Evolutionary conservation across 1,140 invertebrate genomes (phyloP), one percentile per base, ranked within the genome.

Genomic region (Holotrichia oblita): DNA sequence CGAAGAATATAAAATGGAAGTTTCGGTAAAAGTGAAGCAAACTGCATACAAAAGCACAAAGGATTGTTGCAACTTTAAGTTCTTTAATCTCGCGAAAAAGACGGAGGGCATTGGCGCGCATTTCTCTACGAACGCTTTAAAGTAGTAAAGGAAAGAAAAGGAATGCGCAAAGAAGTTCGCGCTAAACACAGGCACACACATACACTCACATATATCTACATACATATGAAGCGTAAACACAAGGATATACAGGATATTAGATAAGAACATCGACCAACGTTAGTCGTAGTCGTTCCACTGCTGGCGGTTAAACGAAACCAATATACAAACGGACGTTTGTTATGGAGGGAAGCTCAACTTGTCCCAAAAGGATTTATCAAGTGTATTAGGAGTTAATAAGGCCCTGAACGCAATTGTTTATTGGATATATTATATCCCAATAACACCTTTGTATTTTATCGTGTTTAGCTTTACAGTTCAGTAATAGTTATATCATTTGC

Each of bases 31-130:
- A 34, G 61, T 22, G 61, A 27, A 69, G 61, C 61, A 69, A 69
- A 69, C 61, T 69, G 61, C 61, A 69, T 69, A 69, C 27, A 69
- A 69, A 69, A 69, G 61, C 61, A 69, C 61, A 69, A 69, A 69
- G 61, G 61, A 69, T 69, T 69, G 61, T 12, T 69, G 61, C 61
- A 69, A 69, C 61, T 69, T 22, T 69, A 69, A 69, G 61, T 69
- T 69, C 61, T 69, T 69, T 69, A 69, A 69, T 69, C 61, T 69
- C 22, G 61, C 20, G 61, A 69, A 69, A 69, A n/a, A 69, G 61
- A 20, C 61, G 27, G 61, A 20, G 20, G 27, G 61, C 61, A 12
- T 7, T 3, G 22, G 61, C 61, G 61, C 61, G 61, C 22, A 12
- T 69, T 69, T 69, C 61, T 69, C 61, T 6, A 20, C 22, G 61